A percentile compares a stretch with the other conserved stretches of the same genome.
phyloP scores from a whole-genome alignment of 2,113 vertebrate species.

The Hippocampus abdominalis region DNA sequence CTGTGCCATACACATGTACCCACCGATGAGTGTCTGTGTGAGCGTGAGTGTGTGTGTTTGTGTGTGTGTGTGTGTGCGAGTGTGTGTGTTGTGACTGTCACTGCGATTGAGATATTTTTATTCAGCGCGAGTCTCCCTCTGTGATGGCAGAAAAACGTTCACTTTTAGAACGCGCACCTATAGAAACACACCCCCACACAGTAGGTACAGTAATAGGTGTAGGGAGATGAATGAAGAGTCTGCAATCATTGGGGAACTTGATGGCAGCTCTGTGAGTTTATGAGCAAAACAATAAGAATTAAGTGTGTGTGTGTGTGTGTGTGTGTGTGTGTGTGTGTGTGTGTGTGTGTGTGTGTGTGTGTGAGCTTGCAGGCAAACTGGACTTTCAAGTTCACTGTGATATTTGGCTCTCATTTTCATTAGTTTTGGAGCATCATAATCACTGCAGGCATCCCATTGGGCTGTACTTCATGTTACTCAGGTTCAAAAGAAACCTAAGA shows the following conservation, averaged over 20 bases:
- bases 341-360: too few species aligned
- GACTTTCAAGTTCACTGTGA: too few species aligned
- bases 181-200: slow-evolving; percentile 14
- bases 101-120: slow-evolving; percentile 60
- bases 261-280: slow-evolving; percentile 44
- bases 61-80: neutral
- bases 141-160: slow-evolving; percentile 56
- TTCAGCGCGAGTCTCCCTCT: slow-evolving; percentile 51
- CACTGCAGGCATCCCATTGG: too few species aligned
- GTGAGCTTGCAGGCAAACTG: too few species aligned
- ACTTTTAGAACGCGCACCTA: slow-evolving; percentile 16
- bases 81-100: slow-evolving; percentile 25
- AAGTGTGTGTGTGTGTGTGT: neutral
- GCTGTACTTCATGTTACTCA: neutral
- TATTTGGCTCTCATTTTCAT: too few species aligned
- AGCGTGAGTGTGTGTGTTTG: neutral
- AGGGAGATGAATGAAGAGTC: slow-evolving; percentile 51
- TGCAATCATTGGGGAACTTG: slow-evolving; percentile 26
- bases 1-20: neutral
- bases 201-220: slow-evolving; percentile 28
- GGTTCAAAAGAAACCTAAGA: neutral
- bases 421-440: too few species aligned
- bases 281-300: slow-evolving; percentile 17
- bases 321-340: neutral
- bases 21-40: neutral